Conservation (phyloP, 2,797 vertebrate species). For the Antennarius maculatus region DNA sequence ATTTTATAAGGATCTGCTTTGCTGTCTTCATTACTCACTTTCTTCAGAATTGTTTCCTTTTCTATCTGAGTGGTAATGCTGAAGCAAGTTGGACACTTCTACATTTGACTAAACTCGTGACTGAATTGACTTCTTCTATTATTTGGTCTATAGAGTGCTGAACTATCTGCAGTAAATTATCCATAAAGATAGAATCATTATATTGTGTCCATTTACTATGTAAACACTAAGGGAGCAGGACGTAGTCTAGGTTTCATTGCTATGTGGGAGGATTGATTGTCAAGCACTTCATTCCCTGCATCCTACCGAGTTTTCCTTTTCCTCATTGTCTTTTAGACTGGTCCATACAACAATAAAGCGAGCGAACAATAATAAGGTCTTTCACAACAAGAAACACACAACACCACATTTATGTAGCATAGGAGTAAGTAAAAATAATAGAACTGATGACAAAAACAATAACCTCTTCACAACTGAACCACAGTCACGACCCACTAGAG, state of each 20-base stretch:
- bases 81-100: conserved; percentile 5
- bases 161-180: background rate
- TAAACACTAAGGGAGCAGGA: background rate
- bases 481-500: too few relatives aligned
- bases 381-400: too few relatives aligned
- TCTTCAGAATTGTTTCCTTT: conserved; percentile 22
- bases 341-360: too few relatives aligned
- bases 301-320: background rate
- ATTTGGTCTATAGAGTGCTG: background rate
- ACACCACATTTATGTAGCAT: too few relatives aligned
- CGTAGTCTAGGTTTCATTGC: background rate
- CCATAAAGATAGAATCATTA: background rate
- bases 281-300: background rate
- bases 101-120: conserved; percentile 7
- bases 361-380: too few relatives aligned
- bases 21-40: conserved; percentile 33
- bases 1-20: conserved; percentile 62
- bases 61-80: background rate
- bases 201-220: background rate
- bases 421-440: too few relatives aligned
- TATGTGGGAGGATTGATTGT: background rate
- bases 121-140: background rate
- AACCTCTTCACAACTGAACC: too few relatives aligned
- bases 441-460: too few relatives aligned
- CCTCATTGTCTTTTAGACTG: too few relatives aligned